These are phyloP conservation scores for Nomada hirtipes DNA, from an alignment of 2,888 invertebrate genomes.

Conservation along the genomic window DNA sequence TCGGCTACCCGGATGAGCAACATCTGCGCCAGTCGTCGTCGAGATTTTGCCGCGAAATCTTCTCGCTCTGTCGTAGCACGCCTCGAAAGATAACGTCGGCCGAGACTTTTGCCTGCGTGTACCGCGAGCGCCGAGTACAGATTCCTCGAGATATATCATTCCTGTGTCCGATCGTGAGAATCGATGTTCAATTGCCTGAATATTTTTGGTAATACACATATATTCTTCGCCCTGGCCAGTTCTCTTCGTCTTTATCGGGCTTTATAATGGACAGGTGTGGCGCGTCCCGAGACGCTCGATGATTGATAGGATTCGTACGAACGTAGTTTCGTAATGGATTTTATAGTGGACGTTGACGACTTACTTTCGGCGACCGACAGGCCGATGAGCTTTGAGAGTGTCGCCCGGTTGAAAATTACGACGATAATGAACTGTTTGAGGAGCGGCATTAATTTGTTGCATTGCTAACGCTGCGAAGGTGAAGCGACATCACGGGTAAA, in stretches of 20 bases:
- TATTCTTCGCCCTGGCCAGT: neutral
- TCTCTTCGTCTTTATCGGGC: neutral
- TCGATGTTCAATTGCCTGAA: neutral
- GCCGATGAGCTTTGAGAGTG: neutral
- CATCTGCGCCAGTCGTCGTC: constrained; percentile 80
- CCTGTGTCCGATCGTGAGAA: neutral
- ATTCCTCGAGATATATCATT: neutral
- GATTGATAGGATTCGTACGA: neutral
- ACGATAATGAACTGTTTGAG: no score
- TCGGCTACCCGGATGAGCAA: constrained; percentile 76
- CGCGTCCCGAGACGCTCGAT: neutral
- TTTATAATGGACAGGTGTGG: neutral
- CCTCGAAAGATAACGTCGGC: neutral
- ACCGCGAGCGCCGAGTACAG: neutral
- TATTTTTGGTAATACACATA: neutral
- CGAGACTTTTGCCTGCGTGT: no score
- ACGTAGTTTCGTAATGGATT: neutral
- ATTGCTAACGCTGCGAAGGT: no score
- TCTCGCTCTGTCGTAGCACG: neutral
- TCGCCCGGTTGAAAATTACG: no score
- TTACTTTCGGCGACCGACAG: neutral
- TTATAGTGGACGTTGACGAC: neutral
- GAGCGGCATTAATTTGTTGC: no score
- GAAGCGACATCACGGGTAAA: no score
- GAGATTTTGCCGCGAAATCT: constrained; percentile 77